Evolutionary conservation across 1,140 invertebrate species (phyloP).

Genomic region (Listronotus oregonensis): DNA sequence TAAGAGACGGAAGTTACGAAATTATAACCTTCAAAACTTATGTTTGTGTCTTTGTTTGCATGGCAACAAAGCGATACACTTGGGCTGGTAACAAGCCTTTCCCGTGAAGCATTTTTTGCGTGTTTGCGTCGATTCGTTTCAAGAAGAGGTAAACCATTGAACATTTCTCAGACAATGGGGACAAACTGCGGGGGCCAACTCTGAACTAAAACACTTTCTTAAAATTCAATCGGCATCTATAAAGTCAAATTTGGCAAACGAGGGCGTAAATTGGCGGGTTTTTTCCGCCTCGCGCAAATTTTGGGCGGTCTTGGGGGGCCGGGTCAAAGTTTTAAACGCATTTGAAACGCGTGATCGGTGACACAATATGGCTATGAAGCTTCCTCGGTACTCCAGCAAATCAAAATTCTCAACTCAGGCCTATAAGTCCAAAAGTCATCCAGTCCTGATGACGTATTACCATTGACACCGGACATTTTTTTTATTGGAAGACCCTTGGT

Average conservation of each 20-base stretch:
- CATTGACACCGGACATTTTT: slow-evolving; percentile 33
- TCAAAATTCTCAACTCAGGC: slow-evolving; percentile 27
- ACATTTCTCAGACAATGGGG: slow-evolving; percentile 32
- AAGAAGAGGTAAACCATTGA: slow-evolving; percentile 43
- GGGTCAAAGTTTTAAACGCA: slow-evolving; percentile 18
- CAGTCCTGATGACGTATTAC: no score
- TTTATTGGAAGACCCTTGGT: slow-evolving; percentile 25
- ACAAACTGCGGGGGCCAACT: slow-evolving; percentile 36
- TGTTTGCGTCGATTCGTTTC: no score
- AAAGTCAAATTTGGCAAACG: neutral
- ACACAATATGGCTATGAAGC: slow-evolving; percentile 9
- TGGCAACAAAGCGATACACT: no score
- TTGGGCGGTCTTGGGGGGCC: slow-evolving; percentile 26
- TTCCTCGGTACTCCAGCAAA: slow-evolving; percentile 18
- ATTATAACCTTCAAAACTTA: no score
- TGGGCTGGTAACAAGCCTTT: no score
- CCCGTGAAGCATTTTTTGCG: no score
- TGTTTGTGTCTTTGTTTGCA: no score
- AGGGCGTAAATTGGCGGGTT: slow-evolving; percentile 35
- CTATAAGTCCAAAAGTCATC: slow-evolving; percentile 22
- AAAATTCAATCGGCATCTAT: neutral
- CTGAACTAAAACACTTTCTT: slow-evolving; percentile 19
- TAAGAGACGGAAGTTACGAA: no score
- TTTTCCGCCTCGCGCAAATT: slow-evolving; percentile 11
- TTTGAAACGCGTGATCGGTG: slow-evolving; percentile 22